Base-by-base conservation (phyloP, 2,113 vertebrate species). In the Pachycephala philippinensis region DNA sequence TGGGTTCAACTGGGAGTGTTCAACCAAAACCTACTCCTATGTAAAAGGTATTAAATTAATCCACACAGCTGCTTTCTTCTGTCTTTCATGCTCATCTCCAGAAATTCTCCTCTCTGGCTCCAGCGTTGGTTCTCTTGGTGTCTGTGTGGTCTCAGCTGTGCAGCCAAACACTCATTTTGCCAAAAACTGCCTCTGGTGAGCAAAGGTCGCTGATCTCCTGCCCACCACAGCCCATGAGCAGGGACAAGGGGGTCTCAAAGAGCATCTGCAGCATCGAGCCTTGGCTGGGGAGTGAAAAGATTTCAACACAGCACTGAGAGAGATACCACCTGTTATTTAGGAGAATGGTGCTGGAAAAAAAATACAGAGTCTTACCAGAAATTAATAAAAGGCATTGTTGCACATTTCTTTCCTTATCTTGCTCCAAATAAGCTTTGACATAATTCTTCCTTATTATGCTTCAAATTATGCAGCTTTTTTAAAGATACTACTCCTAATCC, bases 121-220 rank as follows among this genome's bases (percentile, higher is more conserved):
- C 0, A 65, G 40, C n/a, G 23, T 0, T 2, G 11, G 13, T 30
- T 35, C 42, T 65, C 84, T 40, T 14, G 35, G 7, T 52, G 15
- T 24, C 54, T 35, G 9, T 44, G n/a, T 61, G 47, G 37, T 85
- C 24, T 90, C 33, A 9, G 9, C 30, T 65, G 49, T 65, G 13
- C 54, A 74, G 28, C 24, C 59, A 35, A 84, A 61, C 10, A 4
- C 15, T 65, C 7, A 2, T 66, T 87, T 23, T 74, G 45, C n/a
- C 49, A 13, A 57, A 59, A 27, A 1, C 10, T 59, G 54, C 10
- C 56, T 64, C 44, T 40, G 35, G 28, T 59, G 56, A 24, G 60
- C 65, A 33, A 44, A 74, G 40, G 22, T 45, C 5, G 14, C 9
- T 11, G 17, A 24, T 66, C 42, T 57, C 30, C 24, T 45, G 40